A percentile compares a stretch with the other conserved stretches of the same genome.
phyloP scores from a whole-genome alignment of 2,113 vertebrate species.

The Eira barbara region DNA sequence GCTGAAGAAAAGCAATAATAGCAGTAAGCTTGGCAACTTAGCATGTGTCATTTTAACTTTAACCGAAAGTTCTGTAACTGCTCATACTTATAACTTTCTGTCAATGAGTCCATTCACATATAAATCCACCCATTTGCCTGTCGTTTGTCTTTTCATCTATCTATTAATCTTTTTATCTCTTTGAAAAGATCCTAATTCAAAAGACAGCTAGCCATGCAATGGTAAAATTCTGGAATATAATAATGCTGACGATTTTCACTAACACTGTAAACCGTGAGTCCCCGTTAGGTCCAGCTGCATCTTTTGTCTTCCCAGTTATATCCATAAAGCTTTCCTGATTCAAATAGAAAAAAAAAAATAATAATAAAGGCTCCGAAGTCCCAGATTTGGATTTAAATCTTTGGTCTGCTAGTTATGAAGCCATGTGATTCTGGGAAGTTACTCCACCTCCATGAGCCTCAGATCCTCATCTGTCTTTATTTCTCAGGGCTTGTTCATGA shows the following conservation, averaged over 20 bases:
- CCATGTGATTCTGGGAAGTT: background rate
- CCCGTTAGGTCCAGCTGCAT: background rate
- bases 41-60: background rate
- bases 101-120: background rate
- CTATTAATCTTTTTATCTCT: background rate
- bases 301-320: background rate
- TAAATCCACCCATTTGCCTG: background rate
- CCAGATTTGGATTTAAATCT: background rate
- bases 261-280: background rate
- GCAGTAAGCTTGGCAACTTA: constrained; percentile 25
- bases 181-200: background rate
- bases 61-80: background rate
- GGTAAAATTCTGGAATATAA: background rate
- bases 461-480: background rate
- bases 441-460: background rate
- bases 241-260: background rate
- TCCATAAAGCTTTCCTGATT: background rate
- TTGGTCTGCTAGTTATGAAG: background rate
- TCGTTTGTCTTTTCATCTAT: background rate
- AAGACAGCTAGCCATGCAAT: background rate
- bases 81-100: background rate
- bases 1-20: background rate
- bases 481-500: background rate
- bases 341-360: background rate
- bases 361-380: background rate